Conservation (phyloP, 2,888 invertebrate species). For the Tenthredo mesomela region DNA sequence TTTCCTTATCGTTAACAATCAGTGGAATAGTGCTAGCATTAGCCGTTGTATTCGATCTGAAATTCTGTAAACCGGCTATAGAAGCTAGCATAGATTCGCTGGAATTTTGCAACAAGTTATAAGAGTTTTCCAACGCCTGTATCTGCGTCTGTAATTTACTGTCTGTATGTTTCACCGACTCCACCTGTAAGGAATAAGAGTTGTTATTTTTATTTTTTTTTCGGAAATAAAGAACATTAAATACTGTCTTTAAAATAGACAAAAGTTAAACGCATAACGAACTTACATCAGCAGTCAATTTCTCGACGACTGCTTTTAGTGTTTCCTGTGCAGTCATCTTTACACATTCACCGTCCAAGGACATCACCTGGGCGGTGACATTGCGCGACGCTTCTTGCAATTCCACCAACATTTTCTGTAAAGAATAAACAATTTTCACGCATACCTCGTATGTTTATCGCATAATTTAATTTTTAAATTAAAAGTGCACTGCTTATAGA, state of each 20-base stretch:
- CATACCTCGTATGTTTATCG: not conserved
- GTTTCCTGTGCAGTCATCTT: constrained; percentile 63
- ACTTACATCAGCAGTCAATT: constrained; percentile 69
- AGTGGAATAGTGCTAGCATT: not conserved
- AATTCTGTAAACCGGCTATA: constrained; percentile 52
- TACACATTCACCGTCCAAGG: constrained; percentile 74
- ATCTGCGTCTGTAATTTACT: constrained; percentile 61
- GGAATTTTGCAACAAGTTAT: constrained; percentile 65
- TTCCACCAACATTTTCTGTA: constrained; percentile 63
- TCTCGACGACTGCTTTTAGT: constrained; percentile 66
- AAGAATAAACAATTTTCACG: not conserved
- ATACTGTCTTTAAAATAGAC: not conserved
- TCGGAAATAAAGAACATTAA: not conserved
- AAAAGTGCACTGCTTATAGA: not conserved
- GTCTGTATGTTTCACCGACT: constrained; percentile 62
- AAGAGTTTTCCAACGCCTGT: constrained; percentile 66
- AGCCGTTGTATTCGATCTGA: not conserved
- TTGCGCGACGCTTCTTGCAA: constrained; percentile 76
- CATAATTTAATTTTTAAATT: not conserved
- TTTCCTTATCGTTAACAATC: not conserved
- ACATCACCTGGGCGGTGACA: constrained; percentile 75
- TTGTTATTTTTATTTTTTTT: not conserved
- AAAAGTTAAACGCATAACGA: constrained; percentile 30
- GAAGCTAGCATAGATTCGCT: constrained; percentile 61
- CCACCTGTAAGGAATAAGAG: constrained; percentile 6